Base-by-base conservation (phyloP, 2,113 vertebrate species). In the Hoplias malabaricus region DNA sequence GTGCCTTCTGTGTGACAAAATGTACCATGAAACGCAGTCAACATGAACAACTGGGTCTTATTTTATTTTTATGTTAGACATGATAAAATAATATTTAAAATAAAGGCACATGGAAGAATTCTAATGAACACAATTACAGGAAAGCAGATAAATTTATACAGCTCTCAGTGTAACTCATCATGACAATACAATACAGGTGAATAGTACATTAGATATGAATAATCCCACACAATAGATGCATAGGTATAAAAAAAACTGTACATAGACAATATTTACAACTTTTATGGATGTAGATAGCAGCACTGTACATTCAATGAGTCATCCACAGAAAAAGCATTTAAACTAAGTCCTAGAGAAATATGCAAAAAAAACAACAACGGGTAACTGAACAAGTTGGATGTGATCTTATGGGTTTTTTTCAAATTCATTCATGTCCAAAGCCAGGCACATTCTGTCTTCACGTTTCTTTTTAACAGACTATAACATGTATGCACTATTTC, bases 261-360 rank as follows among this genome's bases (percentile, higher is more conserved):
- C 73, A 84, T 12, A 69, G 72, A 70, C 59, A 65, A 77, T 54
- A 77, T 80, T 84, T 77, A 65, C 77, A 80, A 82, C 36, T 61
- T 84, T 59, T 75, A 27, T 70, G n/a, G n/a, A 75, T 73, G 67
- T 78, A 65, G 57, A 68, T 82, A 84, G 80, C 83, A 84, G 83
- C 83, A 81, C 69, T 79, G 80, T 84, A 84, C 83, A 82, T 84
- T 82, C 75, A 83, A 31, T n/a, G 61, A 53, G n/a, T 63, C 63
- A 59, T 50, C 46, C 25, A 42, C 56, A 62, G 2, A 69, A 56
- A 40, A 57, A 53, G 14, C 48, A 10, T 72, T 73, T 6, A 75
- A 50, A 48, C 36, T n/a, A 54, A 29, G 38, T 66, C 9, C 21
- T 19, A 42, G 19, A 11, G 10, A 19, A 75, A 66, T n/a, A 21